Base-by-base conservation (phyloP, 2,797 vertebrate genomes). In the Lutjanus argentimaculatus region DNA sequence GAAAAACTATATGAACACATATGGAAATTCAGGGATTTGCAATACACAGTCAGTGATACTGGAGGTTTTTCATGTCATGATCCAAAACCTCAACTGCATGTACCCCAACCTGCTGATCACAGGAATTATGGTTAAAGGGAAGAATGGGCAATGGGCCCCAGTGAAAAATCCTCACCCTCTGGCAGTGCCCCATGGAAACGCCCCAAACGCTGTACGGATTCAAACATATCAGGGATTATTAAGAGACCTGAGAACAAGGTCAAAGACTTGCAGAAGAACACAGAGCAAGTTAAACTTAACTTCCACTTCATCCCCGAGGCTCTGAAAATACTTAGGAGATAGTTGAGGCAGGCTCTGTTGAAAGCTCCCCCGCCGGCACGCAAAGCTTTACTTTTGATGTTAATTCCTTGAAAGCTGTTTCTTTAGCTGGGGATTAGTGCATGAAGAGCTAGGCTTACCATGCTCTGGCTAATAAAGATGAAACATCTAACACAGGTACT, bases 391-490 rank as follows among this genome's bases (percentile, higher is more conserved):
- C 96, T 96, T 96, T 95, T 96, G 95, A 96, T 96, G 95, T 95
- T 96, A 96, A 96, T 96, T 96, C 95, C 95, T 95, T 95, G 95
- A 96, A 96, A 96, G 95, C 96, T 96, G 95, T 96, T 96, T 96
- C 95, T 95, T 96, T 96, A 96, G 95, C 95, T 95, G 94, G 93
- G 96, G 96, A 96, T 96, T 96, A 96, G 92, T 89, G 94, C 89
- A 93, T 91, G 94, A 95, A 95, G 95, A 95, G 95, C 95, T 82
- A 79, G 93, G 95, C 94, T 96, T 96, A 96, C 93, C 94, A 94
- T 93, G 93, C 94, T 93, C 83, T 86, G 91, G 94, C 95, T 96
- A 96, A 96, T 96, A 96, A 96, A 96, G 95, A 96, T 95, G 95
- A 96, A 95, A 96, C 94, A 95, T 96, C 93, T 93, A 95, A 95